Base-by-base conservation (phyloP, 1,140 invertebrate species). In the Micrasema longulum region DNA sequence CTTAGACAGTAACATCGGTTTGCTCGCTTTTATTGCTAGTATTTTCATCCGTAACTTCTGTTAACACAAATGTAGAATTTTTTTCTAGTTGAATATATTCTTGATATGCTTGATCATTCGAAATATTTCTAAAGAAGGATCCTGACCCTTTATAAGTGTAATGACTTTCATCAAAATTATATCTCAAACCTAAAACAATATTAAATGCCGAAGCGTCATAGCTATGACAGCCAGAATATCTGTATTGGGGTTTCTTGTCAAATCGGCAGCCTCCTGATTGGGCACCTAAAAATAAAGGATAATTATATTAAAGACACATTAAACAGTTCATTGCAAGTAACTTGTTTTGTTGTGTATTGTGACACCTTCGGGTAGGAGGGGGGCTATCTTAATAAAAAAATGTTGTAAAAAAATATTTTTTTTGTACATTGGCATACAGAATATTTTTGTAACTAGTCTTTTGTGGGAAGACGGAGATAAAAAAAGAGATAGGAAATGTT, bases 171-270 rank as follows among this genome's bases (percentile, higher is more conserved):
- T 94, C 90, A 77, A 91, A 90, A 74, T 91, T 90, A 83, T 92
- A 94, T 77, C 90, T 88, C 22, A 92, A 83, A 20, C 95, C 95
- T 63, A 97, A 86, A 20, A 95, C 90, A 77, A 97, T 93, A 85
- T 96, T 97, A 48, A 97, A 88, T 63, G 95, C 95, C 22, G 95
- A 96, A 65, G 90, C 91, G 83, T 97, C 95, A 80, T 96, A 96
- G 53, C 90, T 90, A 81, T 97, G 95, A 82, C 96, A 97, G 38
- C 95, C 95, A 10, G 94, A 95, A 83, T 97, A 97, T 22, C 93
- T 88, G 85, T 95, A 97, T 75, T 93, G 89, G 20, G 96, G 96
- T 83, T 95, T 96, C 80, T 96, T 95, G 82, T 95, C 90, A 82
- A 94, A 96, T 73, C 90, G 86, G 80, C 92, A 94, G 2, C 92